A percentile compares a stretch with the other conserved stretches of the same genome.
Evolutionary conservation across 2,113 vertebrate genomes (phyloP).

Genomic region (Toxostoma redivivum): DNA sequence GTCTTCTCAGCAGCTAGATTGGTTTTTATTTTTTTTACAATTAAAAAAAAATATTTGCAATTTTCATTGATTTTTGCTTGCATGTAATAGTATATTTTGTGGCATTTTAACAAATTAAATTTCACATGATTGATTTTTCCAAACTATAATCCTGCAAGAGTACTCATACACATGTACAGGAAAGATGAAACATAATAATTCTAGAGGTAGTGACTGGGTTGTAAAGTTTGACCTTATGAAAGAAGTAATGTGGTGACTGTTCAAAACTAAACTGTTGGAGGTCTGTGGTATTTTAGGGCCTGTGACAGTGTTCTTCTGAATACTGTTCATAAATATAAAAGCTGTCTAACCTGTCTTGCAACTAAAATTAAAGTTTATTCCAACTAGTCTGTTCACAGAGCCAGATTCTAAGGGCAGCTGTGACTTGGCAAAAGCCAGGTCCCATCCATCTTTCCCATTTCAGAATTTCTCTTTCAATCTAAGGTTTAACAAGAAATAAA

Average conservation of each 20-base stretch:
- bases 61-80: neutral
- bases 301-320: neutral
- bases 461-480: neutral
- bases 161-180: neutral
- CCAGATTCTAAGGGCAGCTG: neutral
- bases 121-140: neutral
- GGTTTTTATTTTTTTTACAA: neutral
- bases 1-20: neutral
- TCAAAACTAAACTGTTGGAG: neutral
- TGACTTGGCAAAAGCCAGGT: neutral
- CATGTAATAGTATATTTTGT: neutral
- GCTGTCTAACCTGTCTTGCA: constrained; percentile 29
- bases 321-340: constrained; percentile 20
- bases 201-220: constrained; percentile 21
- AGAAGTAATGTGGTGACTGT: neutral
- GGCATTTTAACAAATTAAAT: neutral
- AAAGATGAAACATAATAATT: constrained; percentile 49
- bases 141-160: neutral
- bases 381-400: neutral
- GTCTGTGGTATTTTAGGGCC: neutral
- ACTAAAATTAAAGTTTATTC: constrained; percentile 53
- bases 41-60: neutral
- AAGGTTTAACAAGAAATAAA: neutral
- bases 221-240: constrained; percentile 78
- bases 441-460: neutral